phyloP scores from a whole-genome alignment of 1,140 invertebrate genomes.

The Aphaenogaster ashmeadi region DNA sequence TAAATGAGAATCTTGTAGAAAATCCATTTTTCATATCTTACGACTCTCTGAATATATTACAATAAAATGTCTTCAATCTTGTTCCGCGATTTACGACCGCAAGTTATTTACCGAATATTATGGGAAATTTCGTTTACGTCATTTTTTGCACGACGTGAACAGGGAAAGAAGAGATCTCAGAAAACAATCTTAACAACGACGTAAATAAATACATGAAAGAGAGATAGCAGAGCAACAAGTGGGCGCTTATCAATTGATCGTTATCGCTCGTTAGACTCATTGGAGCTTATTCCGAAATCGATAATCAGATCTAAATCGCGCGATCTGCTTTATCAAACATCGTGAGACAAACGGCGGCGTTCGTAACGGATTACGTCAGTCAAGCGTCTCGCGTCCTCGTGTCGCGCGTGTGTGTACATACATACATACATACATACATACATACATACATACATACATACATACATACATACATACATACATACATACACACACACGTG shows the following conservation, averaged over 20 bases:
- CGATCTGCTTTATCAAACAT: not conserved
- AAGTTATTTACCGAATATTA: not conserved
- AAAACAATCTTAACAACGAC: not conserved
- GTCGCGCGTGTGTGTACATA: not conserved
- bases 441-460: too few species aligned
- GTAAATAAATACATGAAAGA: not conserved
- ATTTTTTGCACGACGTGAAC: not conserved
- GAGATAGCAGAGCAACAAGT: not conserved
- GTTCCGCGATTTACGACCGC: not conserved
- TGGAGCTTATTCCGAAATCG: not conserved
- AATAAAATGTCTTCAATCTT: not conserved
- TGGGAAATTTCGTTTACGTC: not conserved
- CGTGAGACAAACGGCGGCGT: not conserved
- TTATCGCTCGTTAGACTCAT: conserved; percentile 4
- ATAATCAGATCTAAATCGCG: not conserved
- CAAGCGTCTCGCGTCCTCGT: not conserved
- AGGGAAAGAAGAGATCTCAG: not conserved
- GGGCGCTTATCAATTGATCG: not conserved
- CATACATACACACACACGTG: not conserved
- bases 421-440: not conserved
- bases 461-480: too few species aligned
- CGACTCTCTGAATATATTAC: not conserved
- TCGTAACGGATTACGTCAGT: not conserved
- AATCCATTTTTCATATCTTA: not conserved
- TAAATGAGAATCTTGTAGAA: conserved; percentile 8